Conservation (phyloP, 2,888 invertebrate genomes). For the Troides oblongomaculatus region DNA sequence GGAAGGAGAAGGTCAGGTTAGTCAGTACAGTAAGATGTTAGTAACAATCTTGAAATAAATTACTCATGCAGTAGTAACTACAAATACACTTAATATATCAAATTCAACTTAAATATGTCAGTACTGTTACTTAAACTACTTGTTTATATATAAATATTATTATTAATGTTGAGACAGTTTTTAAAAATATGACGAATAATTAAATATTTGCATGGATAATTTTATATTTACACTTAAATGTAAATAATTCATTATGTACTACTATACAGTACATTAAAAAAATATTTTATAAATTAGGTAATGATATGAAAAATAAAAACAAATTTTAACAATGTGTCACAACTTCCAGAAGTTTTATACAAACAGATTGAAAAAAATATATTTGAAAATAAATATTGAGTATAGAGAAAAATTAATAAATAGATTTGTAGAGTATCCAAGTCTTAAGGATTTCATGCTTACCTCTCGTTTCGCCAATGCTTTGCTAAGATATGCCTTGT, state of each 20-base stretch:
- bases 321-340: background rate
- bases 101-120: background rate
- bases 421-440: background rate
- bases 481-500: conserved; percentile 86
- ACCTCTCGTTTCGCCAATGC: conserved; percentile 88
- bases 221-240: background rate
- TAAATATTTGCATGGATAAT: background rate
- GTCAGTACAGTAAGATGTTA: conserved; percentile 40
- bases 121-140: background rate
- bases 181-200: background rate
- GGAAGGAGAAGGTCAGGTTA: conserved; percentile 47
- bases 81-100: background rate
- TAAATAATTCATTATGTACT: background rate
- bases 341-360: background rate
- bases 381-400: background rate
- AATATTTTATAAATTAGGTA: no score
- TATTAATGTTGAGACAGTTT: background rate
- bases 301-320: no score
- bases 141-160: background rate
- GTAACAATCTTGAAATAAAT: conserved; percentile 26
- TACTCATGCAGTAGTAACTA: background rate
- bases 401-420: background rate
- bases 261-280: no score
- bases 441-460: conserved; percentile 50
- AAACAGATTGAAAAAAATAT: no score